Evolutionary conservation across 2,888 invertebrate genomes (phyloP).

Genomic region (Chelonus formosanus): DNA sequence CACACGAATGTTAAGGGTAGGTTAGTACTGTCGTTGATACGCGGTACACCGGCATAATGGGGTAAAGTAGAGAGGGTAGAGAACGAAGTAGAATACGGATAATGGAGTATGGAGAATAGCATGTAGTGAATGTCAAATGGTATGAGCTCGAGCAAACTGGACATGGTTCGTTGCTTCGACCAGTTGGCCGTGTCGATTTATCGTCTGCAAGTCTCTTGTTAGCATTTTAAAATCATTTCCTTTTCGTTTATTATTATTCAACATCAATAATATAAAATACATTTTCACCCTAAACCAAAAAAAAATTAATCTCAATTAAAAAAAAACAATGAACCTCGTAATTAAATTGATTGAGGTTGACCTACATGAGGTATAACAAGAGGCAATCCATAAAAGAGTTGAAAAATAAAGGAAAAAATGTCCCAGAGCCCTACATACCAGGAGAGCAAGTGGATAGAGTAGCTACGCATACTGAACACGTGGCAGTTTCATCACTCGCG

Average conservation of each 20-base stretch:
- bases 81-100: constrained; percentile 52
- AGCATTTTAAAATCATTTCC: background rate
- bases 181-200: constrained; percentile 59
- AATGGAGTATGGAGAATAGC: constrained; percentile 60
- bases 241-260: no score
- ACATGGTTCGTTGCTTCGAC: constrained; percentile 57
- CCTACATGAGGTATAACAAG: constrained; percentile 30
- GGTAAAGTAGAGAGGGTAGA: constrained; percentile 53
- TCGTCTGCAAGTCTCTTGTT: constrained; percentile 38
- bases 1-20: constrained; percentile 45
- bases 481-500: background rate
- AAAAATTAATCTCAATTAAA: no score
- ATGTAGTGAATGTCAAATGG: constrained; percentile 46
- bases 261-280: no score
- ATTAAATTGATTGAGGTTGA: constrained; percentile 28
- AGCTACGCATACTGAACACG: no score
- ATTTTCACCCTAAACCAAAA: no score
- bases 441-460: constrained; percentile 23
- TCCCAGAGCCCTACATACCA: constrained; percentile 56
- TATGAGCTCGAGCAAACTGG: constrained; percentile 43
- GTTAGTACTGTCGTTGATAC: constrained; percentile 54
- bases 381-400: background rate
- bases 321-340: background rate
- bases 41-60: constrained; percentile 59
- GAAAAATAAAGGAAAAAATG: constrained; percentile 46